These are phyloP conservation scores for Thunnus maccoyii DNA, from an alignment of 2,113 vertebrate species.

Conservation along the genomic window DNA sequence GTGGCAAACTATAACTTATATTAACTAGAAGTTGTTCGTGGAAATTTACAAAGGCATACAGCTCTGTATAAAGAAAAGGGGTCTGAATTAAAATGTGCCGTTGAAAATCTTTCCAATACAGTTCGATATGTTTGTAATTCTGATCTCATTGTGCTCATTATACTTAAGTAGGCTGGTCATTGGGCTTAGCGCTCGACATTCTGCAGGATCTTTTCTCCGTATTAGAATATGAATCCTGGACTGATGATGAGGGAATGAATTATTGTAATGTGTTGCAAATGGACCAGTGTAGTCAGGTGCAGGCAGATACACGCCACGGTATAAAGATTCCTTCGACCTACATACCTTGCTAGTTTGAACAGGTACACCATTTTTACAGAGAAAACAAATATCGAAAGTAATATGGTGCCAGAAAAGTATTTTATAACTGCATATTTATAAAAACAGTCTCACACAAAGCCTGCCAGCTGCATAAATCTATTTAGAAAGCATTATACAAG, in stretches of 20 bases:
- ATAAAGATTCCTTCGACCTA: not conserved
- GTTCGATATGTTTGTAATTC: too few species aligned
- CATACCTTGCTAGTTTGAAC: constrained; percentile 62
- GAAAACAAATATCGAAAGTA: constrained; percentile 3
- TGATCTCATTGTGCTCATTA: too few species aligned
- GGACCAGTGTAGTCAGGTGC: not conserved
- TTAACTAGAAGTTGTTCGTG: not conserved
- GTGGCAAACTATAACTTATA: not conserved
- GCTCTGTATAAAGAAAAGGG: too few species aligned
- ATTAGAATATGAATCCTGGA: not conserved
- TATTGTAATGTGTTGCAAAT: not conserved
- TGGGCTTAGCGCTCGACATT: too few species aligned
- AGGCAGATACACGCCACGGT: constrained; percentile 27
- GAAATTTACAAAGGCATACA: too few species aligned
- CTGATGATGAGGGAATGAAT: not conserved
- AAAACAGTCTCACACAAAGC: not conserved
- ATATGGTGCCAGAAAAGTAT: not conserved
- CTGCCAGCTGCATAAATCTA: not conserved
- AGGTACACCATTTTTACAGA: constrained; percentile 52
- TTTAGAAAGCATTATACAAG: not conserved
- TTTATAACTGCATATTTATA: not conserved
- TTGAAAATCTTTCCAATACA: too few species aligned
- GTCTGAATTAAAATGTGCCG: too few species aligned
- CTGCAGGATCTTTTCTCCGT: not conserved
- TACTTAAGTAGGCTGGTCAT: too few species aligned